Percentiles rank a stretch among this genome's conserved stretches.
These are phyloP conservation scores for Xestia ashworthii DNA, from an alignment of 2,888 invertebrate genomes.

Conservation along the genomic window DNA sequence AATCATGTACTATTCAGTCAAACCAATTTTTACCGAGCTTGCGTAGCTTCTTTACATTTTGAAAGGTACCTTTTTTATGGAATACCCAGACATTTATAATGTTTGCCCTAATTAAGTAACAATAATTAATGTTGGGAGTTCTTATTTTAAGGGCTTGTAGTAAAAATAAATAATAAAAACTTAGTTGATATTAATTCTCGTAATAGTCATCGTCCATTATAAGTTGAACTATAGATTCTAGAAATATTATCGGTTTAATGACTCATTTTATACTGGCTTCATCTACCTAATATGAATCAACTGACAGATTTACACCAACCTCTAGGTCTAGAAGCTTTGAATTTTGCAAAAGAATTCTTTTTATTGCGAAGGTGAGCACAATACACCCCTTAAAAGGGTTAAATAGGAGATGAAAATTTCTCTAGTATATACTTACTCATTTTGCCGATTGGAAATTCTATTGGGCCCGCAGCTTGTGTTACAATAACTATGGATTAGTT, in stretches of 20 bases:
- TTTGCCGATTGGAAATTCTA: no score
- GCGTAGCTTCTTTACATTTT: conserved; percentile 9
- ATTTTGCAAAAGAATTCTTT: background rate
- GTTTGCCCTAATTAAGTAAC: background rate
- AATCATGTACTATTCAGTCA: conserved; percentile 1
- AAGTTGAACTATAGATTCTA: conserved; percentile 20
- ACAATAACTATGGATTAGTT: no score
- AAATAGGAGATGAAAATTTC: no score
- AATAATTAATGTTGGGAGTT: background rate
- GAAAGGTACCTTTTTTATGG: conserved; percentile 3
- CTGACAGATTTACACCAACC: background rate
- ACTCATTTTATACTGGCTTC: conserved; percentile 19
- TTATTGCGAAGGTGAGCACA: background rate
- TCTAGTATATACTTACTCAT: no score
- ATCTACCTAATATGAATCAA: background rate
- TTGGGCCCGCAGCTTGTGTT: no score
- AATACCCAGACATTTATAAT: background rate
- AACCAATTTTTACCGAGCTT: background rate
- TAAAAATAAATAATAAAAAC: background rate
- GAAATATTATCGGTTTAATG: background rate
- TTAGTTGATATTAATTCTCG: background rate
- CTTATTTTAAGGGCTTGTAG: background rate
- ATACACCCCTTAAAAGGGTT: no score
- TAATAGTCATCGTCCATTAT: background rate
- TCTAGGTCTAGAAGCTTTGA: background rate